Conservation (phyloP, 2,113 vertebrate species). For the Microcebus ravelobensis region DNA sequence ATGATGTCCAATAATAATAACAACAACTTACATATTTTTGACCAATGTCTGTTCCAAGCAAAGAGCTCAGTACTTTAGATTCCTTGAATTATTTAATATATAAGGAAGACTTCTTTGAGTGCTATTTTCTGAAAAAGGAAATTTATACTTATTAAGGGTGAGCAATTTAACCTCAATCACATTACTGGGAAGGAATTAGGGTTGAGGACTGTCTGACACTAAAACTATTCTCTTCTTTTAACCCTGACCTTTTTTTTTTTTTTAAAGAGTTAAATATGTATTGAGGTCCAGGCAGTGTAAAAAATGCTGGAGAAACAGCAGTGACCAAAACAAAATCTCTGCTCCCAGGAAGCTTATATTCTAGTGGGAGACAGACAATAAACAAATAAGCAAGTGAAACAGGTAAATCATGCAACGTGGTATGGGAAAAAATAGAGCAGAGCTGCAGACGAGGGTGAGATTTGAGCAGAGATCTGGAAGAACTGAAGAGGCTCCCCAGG, state of each 20-base stretch:
- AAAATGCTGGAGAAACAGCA: background rate
- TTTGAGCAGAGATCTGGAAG: background rate
- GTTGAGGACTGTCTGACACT: background rate
- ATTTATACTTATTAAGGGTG: background rate
- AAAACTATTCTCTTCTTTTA: background rate
- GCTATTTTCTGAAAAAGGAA: background rate
- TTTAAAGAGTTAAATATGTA: background rate
- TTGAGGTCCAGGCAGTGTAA: background rate
- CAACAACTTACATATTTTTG: background rate
- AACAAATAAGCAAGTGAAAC: background rate
- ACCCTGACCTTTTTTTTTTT: background rate
- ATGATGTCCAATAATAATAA: background rate
- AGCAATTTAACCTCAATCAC: background rate
- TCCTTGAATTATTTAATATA: background rate
- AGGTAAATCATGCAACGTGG: background rate
- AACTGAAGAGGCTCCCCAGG: background rate
- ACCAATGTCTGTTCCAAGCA: background rate
- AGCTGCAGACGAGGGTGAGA: background rate
- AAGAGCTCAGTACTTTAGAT: background rate
- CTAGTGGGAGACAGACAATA: background rate
- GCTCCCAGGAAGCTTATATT: background rate
- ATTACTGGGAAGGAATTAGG: too few species aligned
- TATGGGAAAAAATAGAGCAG: background rate
- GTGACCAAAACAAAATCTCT: background rate
- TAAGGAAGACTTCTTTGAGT: background rate